Percentiles rank a stretch among this genome's conserved stretches.
These are phyloP conservation scores for Chaetogeoica ovagalla DNA, from an alignment of 2,888 invertebrate genomes.

Conservation along the genomic window DNA sequence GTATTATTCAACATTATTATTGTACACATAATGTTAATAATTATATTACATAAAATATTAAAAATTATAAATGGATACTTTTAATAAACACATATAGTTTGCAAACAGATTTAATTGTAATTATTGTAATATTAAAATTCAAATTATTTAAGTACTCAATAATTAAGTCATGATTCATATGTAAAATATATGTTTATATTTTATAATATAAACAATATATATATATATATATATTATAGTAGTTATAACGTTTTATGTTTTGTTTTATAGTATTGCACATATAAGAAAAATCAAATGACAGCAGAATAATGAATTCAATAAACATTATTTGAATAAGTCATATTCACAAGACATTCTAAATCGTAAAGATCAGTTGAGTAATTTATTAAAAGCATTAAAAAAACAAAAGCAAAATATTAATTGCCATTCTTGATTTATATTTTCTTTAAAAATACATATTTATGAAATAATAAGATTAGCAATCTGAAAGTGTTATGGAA, in stretches of 20 bases:
- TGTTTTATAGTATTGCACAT: slow-evolving; percentile 23
- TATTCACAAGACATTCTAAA: slow-evolving; percentile 11
- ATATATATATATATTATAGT: background rate
- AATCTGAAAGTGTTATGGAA: too few species aligned
- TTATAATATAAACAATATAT: background rate
- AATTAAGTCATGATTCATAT: too few species aligned
- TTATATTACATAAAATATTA: too few species aligned
- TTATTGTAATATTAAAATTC: too few species aligned
- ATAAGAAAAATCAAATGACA: slow-evolving; percentile 18
- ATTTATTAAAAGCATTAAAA: slow-evolving; percentile 23
- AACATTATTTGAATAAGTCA: background rate
- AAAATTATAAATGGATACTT: too few species aligned
- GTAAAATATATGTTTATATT: background rate
- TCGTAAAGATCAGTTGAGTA: slow-evolving; percentile 32
- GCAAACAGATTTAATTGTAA: too few species aligned
- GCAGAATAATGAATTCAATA: background rate
- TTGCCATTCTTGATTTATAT: background rate
- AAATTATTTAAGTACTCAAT: too few species aligned
- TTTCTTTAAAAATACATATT: too few species aligned
- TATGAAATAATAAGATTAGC: too few species aligned
- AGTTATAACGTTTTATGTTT: background rate
- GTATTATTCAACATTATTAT: too few species aligned
- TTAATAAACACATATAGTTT: too few species aligned
- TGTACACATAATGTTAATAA: too few species aligned
- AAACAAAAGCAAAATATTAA: slow-evolving; percentile 34